Conservation (phyloP, 2,797 vertebrate genomes). For the Rhinella marina region DNA sequence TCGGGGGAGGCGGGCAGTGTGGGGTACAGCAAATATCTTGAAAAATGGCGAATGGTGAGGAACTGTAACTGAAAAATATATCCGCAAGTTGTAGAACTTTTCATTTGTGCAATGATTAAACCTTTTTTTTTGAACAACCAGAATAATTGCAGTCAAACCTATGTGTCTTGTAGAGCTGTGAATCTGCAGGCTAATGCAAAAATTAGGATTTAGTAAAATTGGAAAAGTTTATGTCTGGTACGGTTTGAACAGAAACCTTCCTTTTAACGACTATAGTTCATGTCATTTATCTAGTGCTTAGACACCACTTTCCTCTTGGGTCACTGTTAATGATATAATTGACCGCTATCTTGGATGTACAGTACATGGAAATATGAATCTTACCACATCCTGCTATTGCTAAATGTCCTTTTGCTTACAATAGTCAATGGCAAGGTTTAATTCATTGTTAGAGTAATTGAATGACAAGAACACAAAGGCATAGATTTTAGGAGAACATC, state of each 20-base stretch:
- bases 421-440: neutral
- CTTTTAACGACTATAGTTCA: constrained; percentile 3
- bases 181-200: neutral
- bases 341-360: constrained; percentile 17
- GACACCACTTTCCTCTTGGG: constrained; percentile 14
- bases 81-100: neutral
- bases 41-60: no score
- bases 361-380: constrained; percentile 29
- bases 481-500: constrained; percentile 12
- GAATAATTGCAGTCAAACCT: neutral
- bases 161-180: neutral
- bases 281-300: constrained; percentile 32
- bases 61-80: no score
- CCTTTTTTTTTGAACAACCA: neutral
- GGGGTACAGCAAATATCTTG: no score
- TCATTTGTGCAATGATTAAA: neutral
- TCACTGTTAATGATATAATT: constrained; percentile 39
- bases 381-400: neutral
- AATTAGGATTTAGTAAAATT: neutral
- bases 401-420: constrained; percentile 25
- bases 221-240: neutral
- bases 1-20: no score
- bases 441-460: constrained; percentile 25
- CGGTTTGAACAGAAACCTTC: neutral
- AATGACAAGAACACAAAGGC: constrained; percentile 23